A percentile compares a stretch with the other conserved stretches of the same genome.
These are phyloP conservation scores for Cromileptes altivelis DNA, from an alignment of 2,113 vertebrate species.

Conservation along the genomic window DNA sequence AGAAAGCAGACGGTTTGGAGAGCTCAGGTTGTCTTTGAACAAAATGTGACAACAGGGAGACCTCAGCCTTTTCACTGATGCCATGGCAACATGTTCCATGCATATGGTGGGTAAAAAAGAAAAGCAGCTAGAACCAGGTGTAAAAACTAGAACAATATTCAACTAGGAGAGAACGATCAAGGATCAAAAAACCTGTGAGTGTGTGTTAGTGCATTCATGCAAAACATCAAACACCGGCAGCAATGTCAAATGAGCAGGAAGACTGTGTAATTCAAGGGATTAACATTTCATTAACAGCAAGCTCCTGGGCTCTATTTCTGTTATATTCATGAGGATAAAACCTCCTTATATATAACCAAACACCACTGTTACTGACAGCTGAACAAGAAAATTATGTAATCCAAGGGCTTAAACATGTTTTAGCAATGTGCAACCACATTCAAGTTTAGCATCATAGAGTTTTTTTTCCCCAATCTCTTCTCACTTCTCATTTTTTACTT, in stretches of 20 bases:
- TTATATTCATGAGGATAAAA: constrained; percentile 28
- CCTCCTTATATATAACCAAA: constrained; percentile 14
- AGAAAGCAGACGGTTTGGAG: constrained; percentile 34
- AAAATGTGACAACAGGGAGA: constrained; percentile 65
- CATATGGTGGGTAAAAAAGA: constrained; percentile 24
- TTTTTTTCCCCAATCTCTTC: neutral
- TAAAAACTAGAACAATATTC: constrained; percentile 33
- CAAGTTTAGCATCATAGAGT: neutral
- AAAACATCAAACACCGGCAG: constrained; percentile 18
- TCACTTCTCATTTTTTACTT: neutral
- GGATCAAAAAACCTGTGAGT: constrained; percentile 1
- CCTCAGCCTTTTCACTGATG: constrained; percentile 54
- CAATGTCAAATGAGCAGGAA: constrained; percentile 35
- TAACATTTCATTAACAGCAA: constrained; percentile 28
- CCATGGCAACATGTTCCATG: constrained; percentile 71
- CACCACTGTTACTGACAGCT: constrained; percentile 4
- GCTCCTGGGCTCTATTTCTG: constrained; percentile 2
- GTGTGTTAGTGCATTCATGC: constrained; percentile 21
- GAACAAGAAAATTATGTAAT: neutral
- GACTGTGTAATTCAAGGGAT: constrained; percentile 42
- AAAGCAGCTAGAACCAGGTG: constrained; percentile 50
- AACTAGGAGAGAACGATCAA: neutral
- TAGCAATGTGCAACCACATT: neutral
- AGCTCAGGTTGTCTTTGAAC: constrained; percentile 53
- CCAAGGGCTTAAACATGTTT: neutral